phyloP scores from a whole-genome alignment of 2,888 invertebrate genomes.

The Cactoblastis cactorum region DNA sequence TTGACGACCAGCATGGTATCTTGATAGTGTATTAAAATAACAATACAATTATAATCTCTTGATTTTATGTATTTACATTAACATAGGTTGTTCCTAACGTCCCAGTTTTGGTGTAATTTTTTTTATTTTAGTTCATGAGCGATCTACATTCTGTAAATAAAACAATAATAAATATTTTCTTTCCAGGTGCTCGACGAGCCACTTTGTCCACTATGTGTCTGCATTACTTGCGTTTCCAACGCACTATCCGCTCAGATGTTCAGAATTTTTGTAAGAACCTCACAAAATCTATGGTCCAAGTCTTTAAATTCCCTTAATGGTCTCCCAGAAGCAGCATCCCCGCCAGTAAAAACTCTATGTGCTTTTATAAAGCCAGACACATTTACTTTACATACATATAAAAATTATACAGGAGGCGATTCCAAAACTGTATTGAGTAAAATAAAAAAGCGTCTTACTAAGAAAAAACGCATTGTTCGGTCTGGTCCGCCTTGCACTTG shows the following conservation, averaged over 20 bases:
- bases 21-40: no score
- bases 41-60: no score
- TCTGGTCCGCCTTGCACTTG: constrained; percentile 49
- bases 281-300: constrained; percentile 48
- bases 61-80: no score
- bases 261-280: constrained; percentile 45
- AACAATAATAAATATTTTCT: constrained; percentile 13
- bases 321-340: constrained; percentile 25
- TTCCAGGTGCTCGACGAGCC: constrained; percentile 60
- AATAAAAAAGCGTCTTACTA: constrained; percentile 36
- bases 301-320: constrained; percentile 37
- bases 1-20: no score
- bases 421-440: constrained; percentile 40
- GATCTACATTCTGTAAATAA: no score
- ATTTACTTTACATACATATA: constrained; percentile 41
- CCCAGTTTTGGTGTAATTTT: no score
- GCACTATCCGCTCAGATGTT: constrained; percentile 58
- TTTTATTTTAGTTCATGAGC: no score
- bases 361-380: constrained; percentile 46
- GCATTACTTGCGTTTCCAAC: constrained; percentile 48
- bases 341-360: constrained; percentile 44
- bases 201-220: constrained; percentile 47
- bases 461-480: constrained; percentile 30
- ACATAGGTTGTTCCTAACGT: no score
- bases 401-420: constrained; percentile 43